Evolutionary conservation across 1,140 invertebrate genomes (phyloP).

Genomic region (Drosophila pandora): DNA sequence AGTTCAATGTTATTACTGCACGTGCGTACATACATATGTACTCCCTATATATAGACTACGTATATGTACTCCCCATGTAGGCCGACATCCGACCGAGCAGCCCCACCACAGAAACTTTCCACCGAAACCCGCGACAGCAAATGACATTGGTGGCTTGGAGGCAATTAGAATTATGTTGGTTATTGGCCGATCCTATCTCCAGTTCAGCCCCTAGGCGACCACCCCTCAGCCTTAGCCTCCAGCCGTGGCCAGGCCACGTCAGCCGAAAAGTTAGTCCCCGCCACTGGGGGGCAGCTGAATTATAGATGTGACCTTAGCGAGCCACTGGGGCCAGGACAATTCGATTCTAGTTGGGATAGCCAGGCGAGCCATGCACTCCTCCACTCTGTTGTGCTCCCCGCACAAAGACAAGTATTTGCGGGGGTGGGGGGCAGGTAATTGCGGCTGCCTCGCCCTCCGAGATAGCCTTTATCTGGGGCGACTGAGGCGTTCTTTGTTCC

Average conservation of each 20-base stretch:
- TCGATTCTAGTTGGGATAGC: not conserved
- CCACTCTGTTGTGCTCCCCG: too few relatives aligned
- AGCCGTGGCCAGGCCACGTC: conserved; percentile 22
- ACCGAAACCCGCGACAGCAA: conserved; percentile 22
- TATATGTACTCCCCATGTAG: not conserved
- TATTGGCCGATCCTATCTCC: conserved; percentile 14
- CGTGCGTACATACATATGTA: conserved; percentile 4
- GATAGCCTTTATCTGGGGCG: conserved; percentile 9
- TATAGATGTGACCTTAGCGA: too few relatives aligned
- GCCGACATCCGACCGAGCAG: not conserved
- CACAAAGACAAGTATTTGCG: not conserved
- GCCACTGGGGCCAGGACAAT: not conserved
- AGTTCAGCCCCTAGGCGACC: not conserved
- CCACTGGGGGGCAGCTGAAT: conserved; percentile 25
- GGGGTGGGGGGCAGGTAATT: not conserved
- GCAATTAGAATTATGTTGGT: conserved; percentile 16
- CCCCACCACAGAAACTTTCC: conserved; percentile 13
- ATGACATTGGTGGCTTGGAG: conserved; percentile 9
- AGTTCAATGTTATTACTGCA: conserved; percentile 27
- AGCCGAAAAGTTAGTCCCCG: conserved; percentile 28
- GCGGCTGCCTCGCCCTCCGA: not conserved
- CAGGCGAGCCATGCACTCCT: not conserved
- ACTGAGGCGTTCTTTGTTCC: conserved; percentile 11
- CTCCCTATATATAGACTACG: not conserved
- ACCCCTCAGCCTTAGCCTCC: too few relatives aligned